phyloP scores from a whole-genome alignment of 2,113 vertebrate species.

The Salvelinus sp. region DNA sequence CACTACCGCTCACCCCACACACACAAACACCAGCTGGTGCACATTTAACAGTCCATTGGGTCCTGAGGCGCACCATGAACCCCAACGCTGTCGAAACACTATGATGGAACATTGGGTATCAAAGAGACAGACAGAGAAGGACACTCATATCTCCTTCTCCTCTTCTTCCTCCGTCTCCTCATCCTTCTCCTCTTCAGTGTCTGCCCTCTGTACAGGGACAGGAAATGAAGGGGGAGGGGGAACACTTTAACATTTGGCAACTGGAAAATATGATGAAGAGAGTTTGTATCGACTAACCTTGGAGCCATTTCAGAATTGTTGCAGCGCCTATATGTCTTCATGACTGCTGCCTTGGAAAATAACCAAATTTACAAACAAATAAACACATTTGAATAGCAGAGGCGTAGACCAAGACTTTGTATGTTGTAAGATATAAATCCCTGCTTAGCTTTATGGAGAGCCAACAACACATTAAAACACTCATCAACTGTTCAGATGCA shows the following conservation, averaged over 20 bases:
- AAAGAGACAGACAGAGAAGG: not conserved
- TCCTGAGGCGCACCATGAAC: constrained; percentile 39
- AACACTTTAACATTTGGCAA: not conserved
- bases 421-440: constrained; percentile 24
- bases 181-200: too few species aligned
- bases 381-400: constrained; percentile 9
- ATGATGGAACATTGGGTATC: constrained; percentile 2
- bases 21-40: constrained; percentile 53
- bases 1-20: constrained; percentile 23
- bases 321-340: constrained; percentile 16
- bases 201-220: not conserved
- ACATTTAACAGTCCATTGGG: constrained; percentile 55
- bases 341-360: constrained; percentile 10
- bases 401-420: not conserved
- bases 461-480: constrained; percentile 18
- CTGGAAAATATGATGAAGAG: constrained; percentile 11
- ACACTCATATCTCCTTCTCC: not conserved
- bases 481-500: too few species aligned
- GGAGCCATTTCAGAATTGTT: constrained; percentile 4
- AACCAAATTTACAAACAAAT: not conserved
- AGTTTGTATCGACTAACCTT: constrained; percentile 21
- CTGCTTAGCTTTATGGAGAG: constrained; percentile 22
- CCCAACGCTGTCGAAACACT: constrained; percentile 14
- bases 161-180: not conserved
- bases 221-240: not conserved